These are phyloP conservation scores for Phymastichus coffea DNA, from an alignment of 1,140 invertebrate genomes.

Conservation along the genomic window DNA sequence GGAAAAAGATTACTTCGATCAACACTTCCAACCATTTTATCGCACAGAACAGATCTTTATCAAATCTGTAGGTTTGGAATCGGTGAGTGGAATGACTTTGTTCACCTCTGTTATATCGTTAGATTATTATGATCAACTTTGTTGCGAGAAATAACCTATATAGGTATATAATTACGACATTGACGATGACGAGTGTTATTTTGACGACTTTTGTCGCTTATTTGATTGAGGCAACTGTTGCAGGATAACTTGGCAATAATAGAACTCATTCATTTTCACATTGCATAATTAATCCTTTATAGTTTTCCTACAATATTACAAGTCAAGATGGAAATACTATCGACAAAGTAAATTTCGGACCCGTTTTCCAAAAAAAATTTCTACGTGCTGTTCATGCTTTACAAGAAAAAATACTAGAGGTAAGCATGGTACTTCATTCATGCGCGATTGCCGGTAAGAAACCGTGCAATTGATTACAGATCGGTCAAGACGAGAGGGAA, in stretches of 20 bases:
- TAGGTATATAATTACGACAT: too few species aligned
- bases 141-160: too few species aligned
- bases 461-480: conserved; percentile 57
- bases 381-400: conserved; percentile 72
- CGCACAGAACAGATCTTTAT: conserved; percentile 88
- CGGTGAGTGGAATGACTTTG: too few species aligned
- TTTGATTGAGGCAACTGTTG: too few species aligned
- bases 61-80: conserved; percentile 50
- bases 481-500: conserved; percentile 50
- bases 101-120: too few species aligned
- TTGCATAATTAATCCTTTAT: too few species aligned
- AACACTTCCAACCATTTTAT: conserved; percentile 93
- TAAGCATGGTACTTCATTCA: conserved; percentile 64
- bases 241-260: too few species aligned
- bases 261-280: not conserved
- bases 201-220: too few species aligned
- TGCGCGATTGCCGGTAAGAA: conserved; percentile 65
- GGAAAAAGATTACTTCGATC: conserved; percentile 90
- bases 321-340: conserved; percentile 41
- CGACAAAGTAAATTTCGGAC: too few species aligned
- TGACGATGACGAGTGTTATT: too few species aligned
- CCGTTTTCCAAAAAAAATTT: conserved; percentile 84
- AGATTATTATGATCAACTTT: not conserved
- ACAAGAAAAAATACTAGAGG: conserved; percentile 75
- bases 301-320: conserved; percentile 39